Evolutionary conservation across 2,113 vertebrate species (phyloP).

Genomic region (Archocentrus centrarchus): DNA sequence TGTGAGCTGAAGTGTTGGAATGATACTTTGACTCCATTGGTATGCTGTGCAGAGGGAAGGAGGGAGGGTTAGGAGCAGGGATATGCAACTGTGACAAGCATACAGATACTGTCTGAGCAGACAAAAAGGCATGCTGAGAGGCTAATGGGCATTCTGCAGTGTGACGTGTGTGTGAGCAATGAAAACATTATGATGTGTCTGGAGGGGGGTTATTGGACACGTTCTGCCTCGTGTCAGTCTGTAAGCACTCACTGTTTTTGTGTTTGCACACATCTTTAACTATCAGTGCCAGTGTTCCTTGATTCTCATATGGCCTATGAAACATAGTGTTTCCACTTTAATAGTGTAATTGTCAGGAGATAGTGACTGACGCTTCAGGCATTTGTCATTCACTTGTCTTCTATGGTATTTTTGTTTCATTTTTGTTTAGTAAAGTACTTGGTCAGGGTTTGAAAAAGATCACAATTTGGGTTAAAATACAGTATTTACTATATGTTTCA

Average conservation of each 20-base stretch:
- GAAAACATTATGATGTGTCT: not conserved
- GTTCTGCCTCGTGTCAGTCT: not conserved
- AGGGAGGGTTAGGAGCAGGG: not conserved
- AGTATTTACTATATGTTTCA: not conserved
- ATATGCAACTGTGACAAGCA: slow-evolving; percentile 3
- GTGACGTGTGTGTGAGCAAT: slow-evolving; percentile 33
- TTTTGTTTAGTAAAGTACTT: not conserved
- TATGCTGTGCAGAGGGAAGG: slow-evolving; percentile 34
- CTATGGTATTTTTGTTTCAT: not conserved
- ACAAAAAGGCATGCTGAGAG: slow-evolving; percentile 52
- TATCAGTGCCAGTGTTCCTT: not conserved
- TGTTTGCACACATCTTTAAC: not conserved
- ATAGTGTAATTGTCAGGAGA: not conserved
- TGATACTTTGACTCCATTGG: slow-evolving; percentile 51
- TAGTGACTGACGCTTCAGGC: too few species aligned
- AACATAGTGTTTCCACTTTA: not conserved
- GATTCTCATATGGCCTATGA: not conserved
- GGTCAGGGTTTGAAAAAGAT: not conserved
- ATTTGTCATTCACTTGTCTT: not conserved
- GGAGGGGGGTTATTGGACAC: slow-evolving; percentile 3
- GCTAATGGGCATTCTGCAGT: slow-evolving; percentile 4
- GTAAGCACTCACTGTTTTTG: not conserved
- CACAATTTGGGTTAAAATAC: not conserved
- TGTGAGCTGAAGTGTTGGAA: slow-evolving; percentile 43
- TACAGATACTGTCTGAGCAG: slow-evolving; percentile 27